Conservation (phyloP, 2,797 vertebrate species). For the Euthynnus affinis region DNA sequence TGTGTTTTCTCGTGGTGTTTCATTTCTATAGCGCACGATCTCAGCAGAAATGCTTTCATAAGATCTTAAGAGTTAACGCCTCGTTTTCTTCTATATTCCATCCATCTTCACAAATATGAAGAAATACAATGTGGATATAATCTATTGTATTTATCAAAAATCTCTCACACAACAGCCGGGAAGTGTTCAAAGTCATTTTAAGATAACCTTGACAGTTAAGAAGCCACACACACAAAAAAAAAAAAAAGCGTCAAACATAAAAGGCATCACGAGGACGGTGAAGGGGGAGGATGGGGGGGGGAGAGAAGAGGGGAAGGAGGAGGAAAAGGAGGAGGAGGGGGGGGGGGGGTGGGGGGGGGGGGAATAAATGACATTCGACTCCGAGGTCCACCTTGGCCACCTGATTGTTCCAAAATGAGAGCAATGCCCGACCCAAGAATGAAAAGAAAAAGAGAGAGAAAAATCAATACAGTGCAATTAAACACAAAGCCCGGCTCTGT, state of each 20-base stretch:
- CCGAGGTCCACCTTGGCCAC: slow-evolving; percentile 78
- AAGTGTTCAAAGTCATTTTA: slow-evolving; percentile 46
- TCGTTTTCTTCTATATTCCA: slow-evolving; percentile 18
- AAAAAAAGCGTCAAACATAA: slow-evolving; percentile 43
- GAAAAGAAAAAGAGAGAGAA: slow-evolving; percentile 71
- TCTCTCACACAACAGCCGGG: slow-evolving; percentile 30
- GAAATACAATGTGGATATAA: slow-evolving; percentile 47
- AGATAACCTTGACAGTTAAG: slow-evolving; percentile 63
- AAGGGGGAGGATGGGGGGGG: slow-evolving; percentile 15
- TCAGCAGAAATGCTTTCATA: slow-evolving; percentile 22
- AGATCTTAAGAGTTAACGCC: slow-evolving; percentile 11
- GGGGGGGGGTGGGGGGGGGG: slow-evolving; percentile 22
- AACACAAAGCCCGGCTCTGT: slow-evolving; percentile 82
- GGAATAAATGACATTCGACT: slow-evolving; percentile 77
- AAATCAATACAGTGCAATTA: slow-evolving; percentile 89
- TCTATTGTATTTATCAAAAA: slow-evolving; percentile 49
- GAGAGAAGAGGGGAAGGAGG: background rate
- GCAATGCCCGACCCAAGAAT: slow-evolving; percentile 70
- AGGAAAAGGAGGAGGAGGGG: slow-evolving; percentile 8
- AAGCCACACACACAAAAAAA: background rate
- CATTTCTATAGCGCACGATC: background rate
- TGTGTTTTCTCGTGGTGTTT: slow-evolving; percentile 18
- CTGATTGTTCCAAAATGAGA: slow-evolving; percentile 87
- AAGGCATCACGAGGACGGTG: slow-evolving; percentile 42
- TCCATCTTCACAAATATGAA: slow-evolving; percentile 23